Percentiles rank a stretch among this genome's conserved stretches.
Conservation (phyloP, 2,888 invertebrate species). For the Sesia bembeciformis region DNA sequence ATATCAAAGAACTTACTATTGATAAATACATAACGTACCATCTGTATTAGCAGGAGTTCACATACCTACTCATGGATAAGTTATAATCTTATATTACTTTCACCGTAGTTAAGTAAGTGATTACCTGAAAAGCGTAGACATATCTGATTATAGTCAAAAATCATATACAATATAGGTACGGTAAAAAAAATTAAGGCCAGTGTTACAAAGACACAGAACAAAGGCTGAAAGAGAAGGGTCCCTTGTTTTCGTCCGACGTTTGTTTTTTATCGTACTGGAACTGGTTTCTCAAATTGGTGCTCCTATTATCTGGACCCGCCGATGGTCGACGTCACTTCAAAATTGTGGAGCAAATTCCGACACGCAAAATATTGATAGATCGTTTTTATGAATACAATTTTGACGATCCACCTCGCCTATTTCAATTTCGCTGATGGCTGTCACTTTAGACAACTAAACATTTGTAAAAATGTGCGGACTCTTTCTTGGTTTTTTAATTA, state of each 20-base stretch:
- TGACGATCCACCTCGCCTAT: background rate
- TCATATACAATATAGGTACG: too few species aligned
- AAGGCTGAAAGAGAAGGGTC: conserved; percentile 38
- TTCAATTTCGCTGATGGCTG: background rate
- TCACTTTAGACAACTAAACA: background rate
- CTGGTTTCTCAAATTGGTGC: conserved; percentile 68
- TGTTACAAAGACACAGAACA: conserved; percentile 25
- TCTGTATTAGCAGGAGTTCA: too few species aligned
- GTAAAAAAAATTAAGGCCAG: too few species aligned
- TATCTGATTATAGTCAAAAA: too few species aligned
- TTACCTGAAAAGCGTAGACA: too few species aligned
- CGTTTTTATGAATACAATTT: background rate
- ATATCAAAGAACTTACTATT: too few species aligned
- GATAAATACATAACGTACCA: too few species aligned
- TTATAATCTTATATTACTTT: too few species aligned
- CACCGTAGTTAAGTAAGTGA: too few species aligned
- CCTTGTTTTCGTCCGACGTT: conserved; percentile 46
- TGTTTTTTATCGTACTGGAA: conserved; percentile 51
- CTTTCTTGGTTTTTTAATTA: too few species aligned
- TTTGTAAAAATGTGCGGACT: background rate
- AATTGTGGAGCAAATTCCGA: conserved; percentile 63
- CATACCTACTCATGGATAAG: too few species aligned
- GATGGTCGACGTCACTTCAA: conserved; percentile 64
- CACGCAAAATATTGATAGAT: conserved; percentile 56
- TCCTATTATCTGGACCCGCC: conserved; percentile 65